These are phyloP conservation scores for Drosophila pachea DNA, from an alignment of 1,140 invertebrate genomes.

Conservation along the genomic window DNA sequence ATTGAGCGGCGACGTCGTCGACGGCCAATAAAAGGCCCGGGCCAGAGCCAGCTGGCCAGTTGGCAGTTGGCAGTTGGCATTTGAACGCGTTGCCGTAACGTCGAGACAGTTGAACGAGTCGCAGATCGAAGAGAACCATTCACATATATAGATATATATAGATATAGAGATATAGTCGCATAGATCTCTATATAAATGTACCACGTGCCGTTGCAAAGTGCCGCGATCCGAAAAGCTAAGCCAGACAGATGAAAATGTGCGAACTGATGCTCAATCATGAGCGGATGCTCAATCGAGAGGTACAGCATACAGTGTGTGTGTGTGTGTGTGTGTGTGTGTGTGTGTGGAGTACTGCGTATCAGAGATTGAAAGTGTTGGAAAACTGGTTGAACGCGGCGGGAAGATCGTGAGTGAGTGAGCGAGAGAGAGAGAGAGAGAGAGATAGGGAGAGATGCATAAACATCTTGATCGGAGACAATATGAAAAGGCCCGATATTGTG, in stretches of 20 bases:
- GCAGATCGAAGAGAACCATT: not conserved
- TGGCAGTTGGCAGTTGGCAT: conserved; percentile 53
- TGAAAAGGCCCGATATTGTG: too few species aligned
- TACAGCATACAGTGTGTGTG: conserved; percentile 39
- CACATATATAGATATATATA: not conserved
- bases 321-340: conserved; percentile 9
- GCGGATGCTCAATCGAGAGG: conserved; percentile 63
- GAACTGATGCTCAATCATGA: conserved; percentile 72
- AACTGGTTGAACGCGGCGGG: conserved; percentile 25
- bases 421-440: conserved; percentile 2
- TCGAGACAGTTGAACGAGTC: conserved; percentile 19
- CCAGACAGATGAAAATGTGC: conserved; percentile 61
- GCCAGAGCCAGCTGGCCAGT: conserved; percentile 17
- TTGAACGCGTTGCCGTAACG: conserved; percentile 46
- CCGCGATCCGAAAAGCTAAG: conserved; percentile 29
- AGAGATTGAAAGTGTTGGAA: conserved; percentile 1
- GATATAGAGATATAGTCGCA: conserved; percentile 33
- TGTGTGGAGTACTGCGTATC: not conserved
- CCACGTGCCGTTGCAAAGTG: conserved; percentile 39
- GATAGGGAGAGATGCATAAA: conserved; percentile 3
- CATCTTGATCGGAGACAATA: conserved; percentile 33
- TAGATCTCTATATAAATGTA: conserved; percentile 25
- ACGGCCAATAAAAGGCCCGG: conserved; percentile 61
- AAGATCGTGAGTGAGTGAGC: too few species aligned
- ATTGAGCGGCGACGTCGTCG: conserved; percentile 41